phyloP scores from a whole-genome alignment of 2,797 vertebrate genomes.

The Falco concolor region DNA sequence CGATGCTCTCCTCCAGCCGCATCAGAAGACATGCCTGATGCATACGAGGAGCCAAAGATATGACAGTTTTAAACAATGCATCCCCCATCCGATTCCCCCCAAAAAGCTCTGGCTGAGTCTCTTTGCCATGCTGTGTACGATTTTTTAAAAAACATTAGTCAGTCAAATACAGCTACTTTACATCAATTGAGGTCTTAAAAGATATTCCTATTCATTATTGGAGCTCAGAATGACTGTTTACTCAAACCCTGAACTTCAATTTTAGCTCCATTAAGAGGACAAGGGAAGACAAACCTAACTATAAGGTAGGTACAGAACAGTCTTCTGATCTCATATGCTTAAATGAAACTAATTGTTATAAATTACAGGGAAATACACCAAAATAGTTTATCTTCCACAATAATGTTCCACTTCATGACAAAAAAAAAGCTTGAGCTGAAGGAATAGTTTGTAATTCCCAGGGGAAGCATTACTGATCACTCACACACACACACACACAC shows the following conservation, averaged over 20 bases:
- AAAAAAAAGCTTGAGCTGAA: neutral
- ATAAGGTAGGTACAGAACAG: neutral
- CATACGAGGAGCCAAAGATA: fast-evolving
- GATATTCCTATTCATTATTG: neutral
- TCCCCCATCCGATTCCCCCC: too few species aligned
- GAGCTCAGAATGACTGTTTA: neutral
- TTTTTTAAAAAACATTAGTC: neutral
- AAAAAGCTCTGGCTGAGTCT: neutral
- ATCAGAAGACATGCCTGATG: too few species aligned
- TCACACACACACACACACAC: neutral
- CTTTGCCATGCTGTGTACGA: neutral
- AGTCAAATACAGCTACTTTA: neutral
- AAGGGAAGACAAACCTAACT: neutral
- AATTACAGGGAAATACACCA: neutral
- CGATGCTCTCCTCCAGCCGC: too few species aligned
- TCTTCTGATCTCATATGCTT: neutral
- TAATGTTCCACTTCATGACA: neutral
- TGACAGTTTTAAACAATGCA: neutral
- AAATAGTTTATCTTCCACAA: neutral
- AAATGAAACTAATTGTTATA: neutral
- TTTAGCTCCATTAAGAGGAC: neutral
- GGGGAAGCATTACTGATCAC: neutral
- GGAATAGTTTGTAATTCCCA: neutral
- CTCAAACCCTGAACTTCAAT: neutral
- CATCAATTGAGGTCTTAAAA: neutral